phyloP scores from a whole-genome alignment of 1,140 invertebrate species.

The Polyergus mexicanus region DNA sequence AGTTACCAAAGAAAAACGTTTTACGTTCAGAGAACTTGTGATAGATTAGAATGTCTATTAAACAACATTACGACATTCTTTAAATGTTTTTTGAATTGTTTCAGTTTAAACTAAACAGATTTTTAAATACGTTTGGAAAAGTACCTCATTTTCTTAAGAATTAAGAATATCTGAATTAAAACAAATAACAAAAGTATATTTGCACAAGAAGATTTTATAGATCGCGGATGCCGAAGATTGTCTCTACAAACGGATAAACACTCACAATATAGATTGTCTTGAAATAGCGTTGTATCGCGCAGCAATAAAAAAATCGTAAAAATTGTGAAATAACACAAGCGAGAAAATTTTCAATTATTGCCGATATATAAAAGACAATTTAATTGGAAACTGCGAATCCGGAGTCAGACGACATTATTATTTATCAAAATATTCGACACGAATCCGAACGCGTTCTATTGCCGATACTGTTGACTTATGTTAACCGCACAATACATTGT shows the following conservation, averaged over 20 bases:
- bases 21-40: background rate
- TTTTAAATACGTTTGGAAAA: background rate
- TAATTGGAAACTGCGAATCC: background rate
- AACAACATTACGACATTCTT: background rate
- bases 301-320: background rate
- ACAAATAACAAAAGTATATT: background rate
- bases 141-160: background rate
- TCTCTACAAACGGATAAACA: background rate
- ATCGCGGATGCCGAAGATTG: background rate
- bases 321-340: background rate
- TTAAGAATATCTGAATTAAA: background rate
- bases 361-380: too few relatives aligned
- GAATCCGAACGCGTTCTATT: background rate
- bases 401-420: background rate
- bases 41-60: slow-evolving; percentile 5
- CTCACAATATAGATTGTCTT: background rate
- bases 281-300: background rate
- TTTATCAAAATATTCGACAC: background rate
- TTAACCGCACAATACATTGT: background rate
- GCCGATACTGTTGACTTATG: background rate
- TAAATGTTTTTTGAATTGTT: background rate
- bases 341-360: too few relatives aligned
- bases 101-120: background rate
- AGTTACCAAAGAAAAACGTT: background rate
- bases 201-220: background rate